Percentiles rank a stretch among this genome's conserved stretches.
Conservation (phyloP, 1,140 invertebrate genomes). For the Lordiphosa collinella region DNA sequence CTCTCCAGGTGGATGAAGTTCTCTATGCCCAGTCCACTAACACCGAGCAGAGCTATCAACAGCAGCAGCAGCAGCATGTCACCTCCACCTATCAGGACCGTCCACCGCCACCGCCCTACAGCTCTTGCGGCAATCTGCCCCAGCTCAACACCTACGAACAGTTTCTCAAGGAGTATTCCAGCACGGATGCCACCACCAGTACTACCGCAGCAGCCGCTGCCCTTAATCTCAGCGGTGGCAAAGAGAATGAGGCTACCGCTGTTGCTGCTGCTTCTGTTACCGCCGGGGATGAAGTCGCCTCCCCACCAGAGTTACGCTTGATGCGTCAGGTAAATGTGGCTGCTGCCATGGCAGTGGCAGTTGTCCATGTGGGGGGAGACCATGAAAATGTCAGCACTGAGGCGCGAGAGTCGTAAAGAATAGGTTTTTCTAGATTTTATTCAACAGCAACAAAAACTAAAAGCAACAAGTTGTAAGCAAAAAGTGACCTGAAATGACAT, state of each 20-base stretch:
- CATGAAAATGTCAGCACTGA: neutral
- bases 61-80: constrained; percentile 26
- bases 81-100: constrained; percentile 41
- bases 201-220: constrained; percentile 45
- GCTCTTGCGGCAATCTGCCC: constrained; percentile 10
- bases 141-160: constrained; percentile 60
- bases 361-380: neutral
- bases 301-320: constrained; percentile 42
- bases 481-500: too few species aligned
- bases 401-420: neutral
- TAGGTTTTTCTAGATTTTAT: too few species aligned
- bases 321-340: constrained; percentile 35
- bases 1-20: constrained; percentile 5
- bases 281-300: constrained; percentile 4
- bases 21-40: constrained; percentile 5
- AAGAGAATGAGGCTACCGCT: constrained; percentile 7
- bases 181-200: constrained; percentile 49
- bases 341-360: constrained; percentile 31
- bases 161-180: constrained; percentile 59
- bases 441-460: too few species aligned
- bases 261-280: too few species aligned
- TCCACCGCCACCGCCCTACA: constrained; percentile 47
- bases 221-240: constrained; percentile 55
- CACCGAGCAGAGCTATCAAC: constrained; percentile 23
- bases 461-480: too few species aligned